A percentile compares a stretch with the other conserved stretches of the same genome.
phyloP scores from a whole-genome alignment of 2,113 vertebrate species.

The Rhinoderma darwinii region DNA sequence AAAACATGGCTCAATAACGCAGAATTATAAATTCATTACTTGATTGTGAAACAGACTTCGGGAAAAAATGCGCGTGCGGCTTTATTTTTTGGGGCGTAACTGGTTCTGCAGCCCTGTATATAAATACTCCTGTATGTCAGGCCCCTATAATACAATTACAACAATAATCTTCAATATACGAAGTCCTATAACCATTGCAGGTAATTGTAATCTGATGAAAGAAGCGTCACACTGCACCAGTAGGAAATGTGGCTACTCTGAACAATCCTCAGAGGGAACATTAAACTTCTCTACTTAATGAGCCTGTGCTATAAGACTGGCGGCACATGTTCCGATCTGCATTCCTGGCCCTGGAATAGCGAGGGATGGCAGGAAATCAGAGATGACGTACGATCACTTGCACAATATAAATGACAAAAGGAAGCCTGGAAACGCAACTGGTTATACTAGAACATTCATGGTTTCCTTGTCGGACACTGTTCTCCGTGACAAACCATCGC shows the following conservation, averaged over 20 bases:
- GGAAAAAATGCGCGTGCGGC: not conserved
- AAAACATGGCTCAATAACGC: not conserved
- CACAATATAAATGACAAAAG: not conserved
- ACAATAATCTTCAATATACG: slow-evolving; percentile 14
- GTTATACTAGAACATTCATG: not conserved
- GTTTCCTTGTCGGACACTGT: not conserved
- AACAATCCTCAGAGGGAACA: slow-evolving; percentile 31
- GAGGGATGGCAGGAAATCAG: slow-evolving; percentile 8
- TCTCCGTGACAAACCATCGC: not conserved
- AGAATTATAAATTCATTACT: not conserved
- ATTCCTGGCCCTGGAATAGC: not conserved
- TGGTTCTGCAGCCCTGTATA: not conserved
- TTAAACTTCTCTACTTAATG: slow-evolving; percentile 30
- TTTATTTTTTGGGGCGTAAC: not conserved
- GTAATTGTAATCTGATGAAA: slow-evolving; percentile 21
- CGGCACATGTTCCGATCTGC: slow-evolving; percentile 29
- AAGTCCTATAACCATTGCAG: not conserved
- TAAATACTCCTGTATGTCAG: not conserved
- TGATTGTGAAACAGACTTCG: not conserved
- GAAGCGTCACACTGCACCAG: slow-evolving; percentile 21
- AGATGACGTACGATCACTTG: not conserved
- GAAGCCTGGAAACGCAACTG: not conserved
- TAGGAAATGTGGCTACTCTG: slow-evolving; percentile 19
- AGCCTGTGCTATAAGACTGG: slow-evolving; percentile 7
- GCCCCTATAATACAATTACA: slow-evolving; percentile 31